phyloP scores from a whole-genome alignment of 2,113 vertebrate species.

The Raja brachyura region DNA sequence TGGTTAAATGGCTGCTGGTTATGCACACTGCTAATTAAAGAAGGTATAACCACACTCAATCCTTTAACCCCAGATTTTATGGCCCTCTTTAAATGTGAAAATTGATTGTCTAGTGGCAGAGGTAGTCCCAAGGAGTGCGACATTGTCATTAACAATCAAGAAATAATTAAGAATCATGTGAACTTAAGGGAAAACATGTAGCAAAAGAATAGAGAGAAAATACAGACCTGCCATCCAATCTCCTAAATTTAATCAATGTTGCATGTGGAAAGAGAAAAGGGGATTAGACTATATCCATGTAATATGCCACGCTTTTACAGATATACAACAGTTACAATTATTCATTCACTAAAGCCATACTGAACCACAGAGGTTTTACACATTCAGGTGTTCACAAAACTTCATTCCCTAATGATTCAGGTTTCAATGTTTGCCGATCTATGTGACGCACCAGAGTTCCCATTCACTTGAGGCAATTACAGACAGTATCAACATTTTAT shows the following conservation, averaged over 20 bases:
- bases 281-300: conserved; percentile 1
- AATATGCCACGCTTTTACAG: neutral
- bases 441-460: neutral
- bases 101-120: neutral
- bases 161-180: neutral
- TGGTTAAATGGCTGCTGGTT: neutral
- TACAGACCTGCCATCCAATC: conserved; percentile 37
- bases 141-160: neutral
- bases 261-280: conserved; percentile 37
- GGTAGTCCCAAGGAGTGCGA: neutral
- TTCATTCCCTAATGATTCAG: neutral
- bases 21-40: neutral
- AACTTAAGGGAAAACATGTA: too few species aligned
- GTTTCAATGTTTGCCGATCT: neutral
- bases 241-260: conserved; percentile 37
- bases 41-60: neutral
- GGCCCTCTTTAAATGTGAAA: neutral
- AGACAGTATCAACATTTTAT: neutral
- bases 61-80: neutral
- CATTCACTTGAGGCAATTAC: neutral
- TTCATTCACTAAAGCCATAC: neutral
- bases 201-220: neutral
- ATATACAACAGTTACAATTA: neutral
- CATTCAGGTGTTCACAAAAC: too few species aligned
- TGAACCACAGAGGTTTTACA: neutral